Evolutionary conservation across 1,140 invertebrate genomes (phyloP), one percentile per base, ranked within the genome.

Genomic region (Pseudoatta argentina): DNA sequence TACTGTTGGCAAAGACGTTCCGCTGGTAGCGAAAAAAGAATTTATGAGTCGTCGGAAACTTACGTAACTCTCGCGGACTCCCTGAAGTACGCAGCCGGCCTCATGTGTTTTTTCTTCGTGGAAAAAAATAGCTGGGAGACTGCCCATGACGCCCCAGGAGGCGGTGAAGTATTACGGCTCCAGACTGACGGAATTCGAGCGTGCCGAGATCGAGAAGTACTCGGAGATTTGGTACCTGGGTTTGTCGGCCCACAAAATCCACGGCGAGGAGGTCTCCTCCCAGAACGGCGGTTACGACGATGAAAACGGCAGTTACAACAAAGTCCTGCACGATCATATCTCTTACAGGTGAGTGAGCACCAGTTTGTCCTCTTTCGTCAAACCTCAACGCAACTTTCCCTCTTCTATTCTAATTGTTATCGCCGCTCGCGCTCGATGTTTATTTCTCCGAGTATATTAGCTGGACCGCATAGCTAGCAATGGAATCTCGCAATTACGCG

Each of bases 271-370:
- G 86, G 97, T 97, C 18, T 96, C 97, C 79, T 96, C 97, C 21
- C 97, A 98, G 92, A 98, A 98, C 94, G 96, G 97, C 87, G 98
- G 98, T 48, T 99, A 98, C 93, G 98, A 99, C 93, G 98, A 99
- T 93, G 98, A 98, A 85, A 98, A 98, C 93, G 98, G 98, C 92
- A 98, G 97, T 94, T 98, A 98, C 93, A 98, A 98, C 94, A 98
- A 98, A 96, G 97, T 98, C 94, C 96, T 98, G 86, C 98, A 98
- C 95, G 99, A 99, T 96, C 99, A 99, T 95, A 97, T 99, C 94
- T 97, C 97, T 57, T 99, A 99, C 95, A 96, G 95, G 94, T 94
- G 85, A 94, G 94, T 94, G 85, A 83, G 39, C 14, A n/a, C 1
- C 16, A 18, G 18, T 16, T 57, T 30, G 18, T 24, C 39, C 30